Base-by-base conservation (phyloP, 2,888 invertebrate species). In the Dicycla oo region DNA sequence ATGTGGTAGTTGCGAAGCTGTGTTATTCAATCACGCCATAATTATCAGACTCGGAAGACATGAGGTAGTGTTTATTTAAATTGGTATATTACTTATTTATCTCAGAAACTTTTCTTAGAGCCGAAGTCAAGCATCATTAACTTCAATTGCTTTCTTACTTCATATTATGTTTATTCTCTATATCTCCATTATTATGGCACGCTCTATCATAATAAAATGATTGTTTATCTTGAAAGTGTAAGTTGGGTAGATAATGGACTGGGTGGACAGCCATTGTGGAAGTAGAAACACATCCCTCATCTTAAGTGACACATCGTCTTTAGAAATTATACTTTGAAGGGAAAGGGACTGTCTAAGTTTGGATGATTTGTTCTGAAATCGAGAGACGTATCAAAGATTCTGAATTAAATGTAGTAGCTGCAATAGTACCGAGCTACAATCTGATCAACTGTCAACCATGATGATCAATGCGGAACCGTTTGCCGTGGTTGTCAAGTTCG, bases 231-330 rank as follows among this genome's bases (percentile, higher is more conserved):
- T 75, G 60, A 56, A 71, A 75, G 62, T 72, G 65, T 73, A 66
- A 66, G 56, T 78, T 73, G 11, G 38, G 38, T 49, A 73, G 47
- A 72, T 75, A 81, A 79, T 67, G 54, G 66, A 63, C 56, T 30
- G 61, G 61, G 62, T 64, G 66, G 71, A 65, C 67, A 40, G 23
- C 56, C 51, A 67, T 73, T 72, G 74, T 78, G 23, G 57, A 76
- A 38, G 80, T 62, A 63, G 60, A 57, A 65, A 72, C 57, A 67
- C 61, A 68, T 69, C 81, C 81, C 68, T 70, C 72, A 64, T 81
- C 70, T 68, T 63, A 67, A 83, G 67, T 79, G 79, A 75, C 73
- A 73, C 62, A 65, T 75, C 61, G 69, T 69, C 77, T 79, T 78
- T 81, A 73, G 56, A 84, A 68, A 84, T 81, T 66, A 68, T 47